phyloP scores from a whole-genome alignment of 2,888 invertebrate species.

The Dendrolimus houi region DNA sequence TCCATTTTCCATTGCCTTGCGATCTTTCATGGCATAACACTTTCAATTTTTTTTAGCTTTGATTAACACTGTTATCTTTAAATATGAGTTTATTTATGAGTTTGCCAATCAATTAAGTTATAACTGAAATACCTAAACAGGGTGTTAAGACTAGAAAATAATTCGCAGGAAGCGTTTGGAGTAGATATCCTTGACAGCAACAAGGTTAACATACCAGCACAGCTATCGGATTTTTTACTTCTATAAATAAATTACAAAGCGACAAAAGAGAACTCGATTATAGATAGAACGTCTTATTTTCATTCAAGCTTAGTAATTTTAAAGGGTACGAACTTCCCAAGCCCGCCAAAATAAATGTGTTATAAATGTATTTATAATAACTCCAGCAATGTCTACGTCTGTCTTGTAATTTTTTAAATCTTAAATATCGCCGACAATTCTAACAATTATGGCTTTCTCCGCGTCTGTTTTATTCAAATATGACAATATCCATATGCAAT shows the following conservation, averaged over 20 bases:
- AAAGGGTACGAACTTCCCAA: too few species aligned
- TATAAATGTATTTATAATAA: too few species aligned
- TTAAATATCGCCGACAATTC: too few species aligned
- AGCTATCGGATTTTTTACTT: slow-evolving; percentile 9
- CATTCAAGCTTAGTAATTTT: neutral
- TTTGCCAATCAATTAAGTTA: too few species aligned
- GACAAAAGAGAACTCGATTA: neutral
- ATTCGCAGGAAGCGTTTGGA: slow-evolving; percentile 47
- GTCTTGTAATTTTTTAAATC: too few species aligned
- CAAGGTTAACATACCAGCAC: slow-evolving; percentile 45
- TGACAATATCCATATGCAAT: too few species aligned
- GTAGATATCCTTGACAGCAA: slow-evolving; percentile 63
- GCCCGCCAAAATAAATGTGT: too few species aligned
- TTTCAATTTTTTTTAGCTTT: slow-evolving; percentile 9
- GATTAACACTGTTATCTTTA: too few species aligned
- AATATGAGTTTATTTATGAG: too few species aligned
- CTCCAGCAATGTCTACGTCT: too few species aligned
- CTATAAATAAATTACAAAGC: slow-evolving; percentile 2
- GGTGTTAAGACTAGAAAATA: slow-evolving; percentile 1
- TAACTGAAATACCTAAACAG: neutral
- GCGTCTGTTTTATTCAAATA: too few species aligned
- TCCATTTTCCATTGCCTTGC: slow-evolving; percentile 40
- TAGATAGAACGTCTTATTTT: neutral
- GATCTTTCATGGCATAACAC: slow-evolving; percentile 46
- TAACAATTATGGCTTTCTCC: too few species aligned